Conservation (phyloP, 2,888 invertebrate species). For the Tetragnatha montana region DNA sequence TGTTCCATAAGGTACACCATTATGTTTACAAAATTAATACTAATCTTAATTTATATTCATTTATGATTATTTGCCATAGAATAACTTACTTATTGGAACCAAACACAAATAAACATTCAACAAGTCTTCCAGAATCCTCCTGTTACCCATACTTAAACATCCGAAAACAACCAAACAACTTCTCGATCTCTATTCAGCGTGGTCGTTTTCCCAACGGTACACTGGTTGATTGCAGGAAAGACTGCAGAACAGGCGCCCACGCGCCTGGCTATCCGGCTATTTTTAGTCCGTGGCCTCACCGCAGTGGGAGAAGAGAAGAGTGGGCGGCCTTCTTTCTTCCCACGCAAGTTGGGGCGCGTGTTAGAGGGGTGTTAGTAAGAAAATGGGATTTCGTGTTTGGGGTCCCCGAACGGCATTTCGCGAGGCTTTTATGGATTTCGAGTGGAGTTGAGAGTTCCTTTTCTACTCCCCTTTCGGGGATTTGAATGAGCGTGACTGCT, state of each 20-base stretch:
- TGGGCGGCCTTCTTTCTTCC: background rate
- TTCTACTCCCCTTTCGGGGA: background rate
- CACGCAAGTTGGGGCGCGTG: constrained; percentile 22
- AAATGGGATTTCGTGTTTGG: background rate
- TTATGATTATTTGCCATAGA: no score
- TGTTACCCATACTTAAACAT: background rate
- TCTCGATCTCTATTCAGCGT: background rate
- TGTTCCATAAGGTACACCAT: no score
- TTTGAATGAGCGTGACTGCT: background rate
- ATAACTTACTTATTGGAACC: no score
- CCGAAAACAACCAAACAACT: background rate
- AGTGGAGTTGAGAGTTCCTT: background rate
- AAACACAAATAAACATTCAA: no score
- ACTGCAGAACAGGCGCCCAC: constrained; percentile 1
- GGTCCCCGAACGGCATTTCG: background rate
- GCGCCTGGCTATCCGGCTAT: background rate
- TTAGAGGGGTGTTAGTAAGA: background rate
- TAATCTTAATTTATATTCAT: no score
- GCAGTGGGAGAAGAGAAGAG: background rate
- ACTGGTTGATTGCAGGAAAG: constrained; percentile 3
- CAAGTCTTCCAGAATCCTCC: no score
- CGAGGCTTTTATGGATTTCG: background rate
- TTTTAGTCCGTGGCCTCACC: background rate
- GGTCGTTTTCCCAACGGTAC: background rate
- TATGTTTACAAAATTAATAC: no score